These are phyloP conservation scores for Formica selysi DNA, from an alignment of 1,140 invertebrate species.

Conservation along the genomic window DNA sequence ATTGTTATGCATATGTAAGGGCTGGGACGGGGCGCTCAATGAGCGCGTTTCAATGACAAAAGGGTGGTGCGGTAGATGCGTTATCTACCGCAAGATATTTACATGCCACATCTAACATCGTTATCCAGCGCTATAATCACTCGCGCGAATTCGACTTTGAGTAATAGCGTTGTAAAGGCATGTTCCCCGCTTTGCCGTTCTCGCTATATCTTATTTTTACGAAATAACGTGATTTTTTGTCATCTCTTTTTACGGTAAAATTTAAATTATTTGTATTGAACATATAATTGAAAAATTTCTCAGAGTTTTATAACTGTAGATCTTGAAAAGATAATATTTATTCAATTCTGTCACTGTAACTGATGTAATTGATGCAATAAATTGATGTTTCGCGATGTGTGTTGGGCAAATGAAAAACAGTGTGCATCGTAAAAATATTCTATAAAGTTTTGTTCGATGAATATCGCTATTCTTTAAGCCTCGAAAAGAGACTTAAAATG, in stretches of 20 bases:
- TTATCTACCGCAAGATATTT: slow-evolving; percentile 30
- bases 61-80: neutral
- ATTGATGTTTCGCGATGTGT: no score
- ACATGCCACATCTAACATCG: slow-evolving; percentile 21
- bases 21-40: no score
- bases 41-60: slow-evolving; percentile 28
- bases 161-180: slow-evolving; percentile 13
- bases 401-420: slow-evolving; percentile 11
- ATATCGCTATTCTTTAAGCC: neutral
- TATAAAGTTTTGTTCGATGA: neutral
- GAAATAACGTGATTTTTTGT: neutral
- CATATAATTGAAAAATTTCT: neutral
- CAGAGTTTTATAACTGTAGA: neutral
- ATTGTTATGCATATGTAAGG: slow-evolving; percentile 2
- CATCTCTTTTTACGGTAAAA: neutral
- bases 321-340: neutral
- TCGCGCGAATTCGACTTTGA: slow-evolving; percentile 19
- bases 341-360: neutral
- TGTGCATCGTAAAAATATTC: slow-evolving; percentile 26
- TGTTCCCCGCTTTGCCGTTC: neutral
- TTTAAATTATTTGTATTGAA: neutral
- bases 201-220: neutral
- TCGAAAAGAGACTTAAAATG: slow-evolving; percentile 5
- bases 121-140: slow-evolving; percentile 29
- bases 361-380: neutral